Conservation (phyloP, 2,797 vertebrate genomes). For the Myioborus melanocephalus region DNA sequence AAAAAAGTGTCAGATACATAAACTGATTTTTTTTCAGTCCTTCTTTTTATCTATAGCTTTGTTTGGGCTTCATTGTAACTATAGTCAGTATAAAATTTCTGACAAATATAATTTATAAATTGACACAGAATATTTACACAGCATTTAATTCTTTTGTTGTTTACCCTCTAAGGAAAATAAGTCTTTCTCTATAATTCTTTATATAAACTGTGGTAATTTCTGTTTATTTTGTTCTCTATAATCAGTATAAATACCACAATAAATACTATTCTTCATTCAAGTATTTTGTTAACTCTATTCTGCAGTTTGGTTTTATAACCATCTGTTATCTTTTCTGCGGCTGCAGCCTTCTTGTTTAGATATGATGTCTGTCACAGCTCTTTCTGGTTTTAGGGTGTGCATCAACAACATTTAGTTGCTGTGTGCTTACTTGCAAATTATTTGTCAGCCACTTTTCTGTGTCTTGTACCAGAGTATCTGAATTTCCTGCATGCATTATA, state of each 20-base stretch:
- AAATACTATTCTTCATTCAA: background rate
- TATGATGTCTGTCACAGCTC: background rate
- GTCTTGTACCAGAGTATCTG: background rate
- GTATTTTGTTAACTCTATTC: background rate
- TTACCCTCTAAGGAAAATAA: background rate
- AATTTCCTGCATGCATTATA: background rate
- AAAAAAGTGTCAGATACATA: background rate
- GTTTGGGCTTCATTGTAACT: background rate
- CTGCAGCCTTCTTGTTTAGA: background rate
- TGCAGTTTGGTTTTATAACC: background rate
- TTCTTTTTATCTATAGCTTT: background rate
- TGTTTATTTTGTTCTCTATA: background rate
- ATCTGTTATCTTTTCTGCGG: background rate
- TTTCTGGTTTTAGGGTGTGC: background rate
- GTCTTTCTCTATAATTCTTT: background rate
- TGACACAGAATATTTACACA: background rate
- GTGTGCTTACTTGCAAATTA: background rate
- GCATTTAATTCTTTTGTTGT: background rate
- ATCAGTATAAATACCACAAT: background rate
- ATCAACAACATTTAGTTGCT: background rate
- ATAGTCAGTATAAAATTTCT: background rate
- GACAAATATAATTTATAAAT: background rate
- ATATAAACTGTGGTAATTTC: background rate
- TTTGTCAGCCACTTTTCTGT: background rate
- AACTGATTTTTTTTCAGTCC: background rate